phyloP scores from a whole-genome alignment of 2,113 vertebrate genomes.

The Polyodon spathula region DNA sequence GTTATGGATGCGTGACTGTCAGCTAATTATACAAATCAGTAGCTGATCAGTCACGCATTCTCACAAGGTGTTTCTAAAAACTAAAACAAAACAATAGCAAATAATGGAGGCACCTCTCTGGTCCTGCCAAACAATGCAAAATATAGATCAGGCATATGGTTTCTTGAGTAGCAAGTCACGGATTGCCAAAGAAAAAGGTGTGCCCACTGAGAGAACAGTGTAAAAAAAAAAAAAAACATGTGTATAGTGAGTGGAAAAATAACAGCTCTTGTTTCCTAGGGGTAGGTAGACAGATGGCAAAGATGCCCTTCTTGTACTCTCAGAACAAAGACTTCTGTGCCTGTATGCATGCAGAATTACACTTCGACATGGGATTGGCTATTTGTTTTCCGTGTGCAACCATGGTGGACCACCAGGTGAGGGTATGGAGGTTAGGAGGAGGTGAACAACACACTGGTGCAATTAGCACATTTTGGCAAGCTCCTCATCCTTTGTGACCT shows the following conservation, averaged over 20 bases:
- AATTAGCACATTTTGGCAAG: constrained; percentile 2
- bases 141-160: too few relatives aligned
- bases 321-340: background rate
- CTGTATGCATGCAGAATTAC: background rate
- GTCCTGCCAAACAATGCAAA: too few relatives aligned
- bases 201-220: too few relatives aligned
- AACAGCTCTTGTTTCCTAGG: background rate
- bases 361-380: background rate
- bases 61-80: too few relatives aligned
- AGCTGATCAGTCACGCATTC: too few relatives aligned
- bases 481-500: background rate
- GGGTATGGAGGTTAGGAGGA: background rate
- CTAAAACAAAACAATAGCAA: too few relatives aligned
- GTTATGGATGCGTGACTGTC: too few relatives aligned
- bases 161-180: too few relatives aligned
- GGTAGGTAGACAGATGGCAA: background rate
- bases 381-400: background rate
- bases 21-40: too few relatives aligned
- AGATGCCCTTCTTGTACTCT: background rate
- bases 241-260: background rate
- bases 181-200: too few relatives aligned
- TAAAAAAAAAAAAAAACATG: too few relatives aligned
- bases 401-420: background rate
- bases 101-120: too few relatives aligned
- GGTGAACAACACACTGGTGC: background rate